Percentiles rank a stretch among this genome's conserved stretches.
These are phyloP conservation scores for Orestias chungarensis DNA, from an alignment of 2,797 vertebrate species.

Conservation along the genomic window DNA sequence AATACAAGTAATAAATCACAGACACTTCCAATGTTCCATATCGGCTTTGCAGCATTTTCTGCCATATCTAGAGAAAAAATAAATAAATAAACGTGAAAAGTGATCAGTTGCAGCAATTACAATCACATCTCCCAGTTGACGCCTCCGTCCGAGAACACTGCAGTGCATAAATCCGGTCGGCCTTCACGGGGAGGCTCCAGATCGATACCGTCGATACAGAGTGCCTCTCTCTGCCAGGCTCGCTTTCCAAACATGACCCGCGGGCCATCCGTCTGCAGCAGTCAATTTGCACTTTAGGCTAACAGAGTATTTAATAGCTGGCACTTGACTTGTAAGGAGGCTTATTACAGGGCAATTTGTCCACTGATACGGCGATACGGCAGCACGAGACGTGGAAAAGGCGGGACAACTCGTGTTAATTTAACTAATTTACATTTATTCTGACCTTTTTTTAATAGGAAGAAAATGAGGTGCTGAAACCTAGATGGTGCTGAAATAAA, in stretches of 20 bases:
- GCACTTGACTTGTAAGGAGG: slow-evolving; percentile 80
- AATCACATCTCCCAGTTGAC: slow-evolving; percentile 54
- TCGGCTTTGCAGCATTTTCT: slow-evolving; percentile 9
- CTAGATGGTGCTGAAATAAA: no score
- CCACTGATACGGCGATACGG: slow-evolving; percentile 77
- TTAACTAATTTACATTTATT: no score
- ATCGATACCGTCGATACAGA: slow-evolving; percentile 83
- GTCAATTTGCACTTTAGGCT: slow-evolving; percentile 85
- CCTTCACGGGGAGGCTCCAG: slow-evolving; percentile 68
- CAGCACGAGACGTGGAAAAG: slow-evolving; percentile 6
- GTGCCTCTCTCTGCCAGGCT: slow-evolving; percentile 69
- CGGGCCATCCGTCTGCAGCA: slow-evolving; percentile 85
- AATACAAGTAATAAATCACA: neutral
- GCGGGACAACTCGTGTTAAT: no score
- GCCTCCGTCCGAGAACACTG: slow-evolving; percentile 52
- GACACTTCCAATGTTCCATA: neutral
- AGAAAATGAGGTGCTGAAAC: no score
- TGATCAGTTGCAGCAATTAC: slow-evolving; percentile 54
- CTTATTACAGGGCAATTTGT: slow-evolving; percentile 88
- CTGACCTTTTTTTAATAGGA: no score
- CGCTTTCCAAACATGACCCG: slow-evolving; percentile 80
- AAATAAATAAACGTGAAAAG: slow-evolving; percentile 20
- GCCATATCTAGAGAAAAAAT: slow-evolving; percentile 32
- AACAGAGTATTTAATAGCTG: slow-evolving; percentile 80
- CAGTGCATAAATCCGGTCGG: slow-evolving; percentile 56